A percentile compares a stretch with the other conserved stretches of the same genome.
phyloP scores from a whole-genome alignment of 1,140 invertebrate species.

The Halyomorpha halys region DNA sequence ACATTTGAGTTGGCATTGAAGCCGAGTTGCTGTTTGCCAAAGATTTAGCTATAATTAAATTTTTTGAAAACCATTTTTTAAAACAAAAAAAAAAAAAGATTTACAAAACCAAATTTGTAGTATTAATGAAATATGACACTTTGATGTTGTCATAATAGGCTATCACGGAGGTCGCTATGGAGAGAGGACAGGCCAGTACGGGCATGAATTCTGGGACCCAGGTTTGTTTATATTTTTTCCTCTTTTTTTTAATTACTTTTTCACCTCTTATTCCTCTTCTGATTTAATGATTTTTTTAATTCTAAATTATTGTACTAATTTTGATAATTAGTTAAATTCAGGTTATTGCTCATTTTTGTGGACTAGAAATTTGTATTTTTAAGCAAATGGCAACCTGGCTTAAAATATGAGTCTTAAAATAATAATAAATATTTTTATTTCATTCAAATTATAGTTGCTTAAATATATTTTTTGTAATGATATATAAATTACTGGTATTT shows the following conservation, averaged over 20 bases:
- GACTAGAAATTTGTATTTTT: too few relatives aligned
- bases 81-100: too few relatives aligned
- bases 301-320: background rate
- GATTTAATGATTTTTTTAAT: background rate
- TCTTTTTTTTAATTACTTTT: background rate
- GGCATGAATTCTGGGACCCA: conserved; percentile 33
- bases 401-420: background rate
- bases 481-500: too few relatives aligned
- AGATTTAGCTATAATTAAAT: background rate
- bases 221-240: conserved; percentile 30
- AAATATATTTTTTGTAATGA: background rate
- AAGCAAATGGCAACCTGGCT: too few relatives aligned
- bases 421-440: background rate
- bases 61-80: background rate
- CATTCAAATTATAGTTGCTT: background rate
- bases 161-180: conserved; percentile 31
- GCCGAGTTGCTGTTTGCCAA: conserved; percentile 11
- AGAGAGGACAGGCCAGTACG: conserved; percentile 31
- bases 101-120: too few relatives aligned
- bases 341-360: too few relatives aligned
- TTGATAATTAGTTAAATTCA: background rate
- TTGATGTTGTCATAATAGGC: conserved; percentile 24
- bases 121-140: conserved; percentile 11
- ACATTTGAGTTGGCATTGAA: conserved; percentile 12
- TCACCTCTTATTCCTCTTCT: background rate